Evolutionary conservation across 2,113 vertebrate genomes (phyloP), one percentile per base, ranked within the genome.

Genomic region (Aix galericulata): DNA sequence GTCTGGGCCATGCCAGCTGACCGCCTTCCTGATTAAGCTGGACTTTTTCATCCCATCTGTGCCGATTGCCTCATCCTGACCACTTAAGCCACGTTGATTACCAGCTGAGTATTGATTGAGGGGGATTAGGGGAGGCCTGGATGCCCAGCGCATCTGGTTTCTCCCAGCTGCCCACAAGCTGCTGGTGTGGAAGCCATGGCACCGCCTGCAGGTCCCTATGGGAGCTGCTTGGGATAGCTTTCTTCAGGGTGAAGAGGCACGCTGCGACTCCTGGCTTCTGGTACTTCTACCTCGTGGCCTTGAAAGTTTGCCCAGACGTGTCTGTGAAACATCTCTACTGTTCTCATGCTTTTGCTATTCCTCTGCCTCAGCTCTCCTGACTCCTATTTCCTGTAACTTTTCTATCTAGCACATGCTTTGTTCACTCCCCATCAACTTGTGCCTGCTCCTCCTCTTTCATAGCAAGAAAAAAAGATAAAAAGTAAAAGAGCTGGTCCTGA

Each of bases 271-370:
- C 46, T 11, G 46, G 46, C 67, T 93, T 11, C 83, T 94, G 64
- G 23, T 34, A 38, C 11, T 56, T 93, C 75, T 81, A 91, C 86
- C 77, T 93, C 8, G 0, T 93, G 86, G 80, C 88, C 91, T 93
- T 95, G 94, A 92, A 64, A 0, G 0, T 83, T 86, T 96, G 88
- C 95, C 94, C 92, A 89, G 94, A 74, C 7, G 1, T 67, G 77
- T 88, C 86, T 90, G 50, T 93, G 92, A 84, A 91, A 81, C 69
- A 68, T 86, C 56, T 75, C 6, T 5, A 69, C 88, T 91, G 91
- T 92, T 93, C 83, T 95, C 77, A 78, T 88, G 80, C 73, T 68
- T 92, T 83, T 91, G 86, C 80, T 88, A 46, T 93, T 96, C 60
- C n/a, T 88, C 64, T 44, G 29, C 89, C 52, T 94, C 10, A 0